Conservation (phyloP, 1,140 invertebrate species). For the Drosophila guanche region DNA sequence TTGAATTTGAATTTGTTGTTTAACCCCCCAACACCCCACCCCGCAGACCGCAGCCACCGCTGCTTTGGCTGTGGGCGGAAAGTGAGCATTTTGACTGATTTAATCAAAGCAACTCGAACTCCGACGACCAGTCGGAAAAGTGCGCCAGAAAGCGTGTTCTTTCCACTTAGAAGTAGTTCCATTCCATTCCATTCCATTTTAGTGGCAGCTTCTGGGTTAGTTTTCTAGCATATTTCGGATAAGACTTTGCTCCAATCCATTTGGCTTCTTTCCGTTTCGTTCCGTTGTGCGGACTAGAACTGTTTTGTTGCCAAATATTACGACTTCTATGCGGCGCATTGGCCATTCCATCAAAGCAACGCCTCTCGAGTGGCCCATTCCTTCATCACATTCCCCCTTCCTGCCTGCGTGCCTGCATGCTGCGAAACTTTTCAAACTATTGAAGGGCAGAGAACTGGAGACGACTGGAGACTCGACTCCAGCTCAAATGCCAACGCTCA, state of each 20-base stretch:
- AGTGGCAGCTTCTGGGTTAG: no score
- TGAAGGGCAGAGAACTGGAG: background rate
- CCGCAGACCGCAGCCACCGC: background rate
- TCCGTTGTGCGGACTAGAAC: background rate
- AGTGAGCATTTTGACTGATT: slow-evolving; percentile 26
- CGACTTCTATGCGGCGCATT: slow-evolving; percentile 28
- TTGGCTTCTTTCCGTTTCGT: background rate
- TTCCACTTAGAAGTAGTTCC: no score
- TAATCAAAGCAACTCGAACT: slow-evolving; percentile 14
- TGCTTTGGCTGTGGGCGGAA: background rate
- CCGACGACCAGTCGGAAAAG: background rate
- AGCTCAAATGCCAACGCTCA: slow-evolving; percentile 53
- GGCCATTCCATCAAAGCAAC: slow-evolving; percentile 60
- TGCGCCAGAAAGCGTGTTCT: no score
- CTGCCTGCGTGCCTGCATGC: slow-evolving; percentile 2
- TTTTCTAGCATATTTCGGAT: no score
- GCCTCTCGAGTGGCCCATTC: slow-evolving; percentile 64
- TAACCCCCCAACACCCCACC: background rate
- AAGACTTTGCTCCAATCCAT: no score
- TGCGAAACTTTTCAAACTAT: slow-evolving; percentile 65
- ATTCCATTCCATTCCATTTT: no score
- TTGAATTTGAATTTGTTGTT: slow-evolving; percentile 65
- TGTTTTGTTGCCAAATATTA: slow-evolving; percentile 35
- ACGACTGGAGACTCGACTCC: background rate
- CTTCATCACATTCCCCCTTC: background rate